phyloP scores from a whole-genome alignment of 1,140 invertebrate species.

The Penaeus indicus region DNA sequence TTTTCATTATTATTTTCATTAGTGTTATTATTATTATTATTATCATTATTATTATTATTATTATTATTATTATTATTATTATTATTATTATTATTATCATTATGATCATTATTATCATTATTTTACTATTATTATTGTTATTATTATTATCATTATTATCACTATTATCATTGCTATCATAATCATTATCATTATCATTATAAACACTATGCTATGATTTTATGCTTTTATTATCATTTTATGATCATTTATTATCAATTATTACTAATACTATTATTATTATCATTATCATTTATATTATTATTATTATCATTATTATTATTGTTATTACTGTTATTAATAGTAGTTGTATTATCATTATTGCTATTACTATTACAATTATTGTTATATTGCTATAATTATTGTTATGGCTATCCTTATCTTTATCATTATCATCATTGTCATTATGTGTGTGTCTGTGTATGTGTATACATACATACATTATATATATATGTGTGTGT shows the following conservation, averaged over 20 bases:
- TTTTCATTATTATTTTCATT: constrained; percentile 7
- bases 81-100: constrained; percentile 30
- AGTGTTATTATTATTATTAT: not conserved
- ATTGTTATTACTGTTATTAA: not conserved
- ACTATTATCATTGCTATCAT: no score
- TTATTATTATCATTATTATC: no score
- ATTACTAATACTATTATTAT: constrained; percentile 8
- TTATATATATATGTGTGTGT: not conserved
- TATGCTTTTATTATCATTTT: constrained; percentile 15
- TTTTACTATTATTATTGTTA: no score
- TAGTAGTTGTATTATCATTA: not conserved
- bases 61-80: constrained; percentile 24
- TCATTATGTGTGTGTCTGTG: not conserved
- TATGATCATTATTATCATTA: constrained; percentile 7
- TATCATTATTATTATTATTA: constrained; percentile 30
- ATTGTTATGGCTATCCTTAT: not conserved
- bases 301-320: constrained; percentile 30
- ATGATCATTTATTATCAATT: not conserved
- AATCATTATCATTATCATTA: no score
- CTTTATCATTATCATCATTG: not conserved
- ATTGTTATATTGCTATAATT: constrained; percentile 3
- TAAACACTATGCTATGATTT: not conserved
- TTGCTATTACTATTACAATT: not conserved
- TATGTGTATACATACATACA: not conserved
- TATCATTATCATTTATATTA: constrained; percentile 7